Base-by-base conservation (phyloP, 2,888 invertebrate species). In the Brachypterus glaber region DNA sequence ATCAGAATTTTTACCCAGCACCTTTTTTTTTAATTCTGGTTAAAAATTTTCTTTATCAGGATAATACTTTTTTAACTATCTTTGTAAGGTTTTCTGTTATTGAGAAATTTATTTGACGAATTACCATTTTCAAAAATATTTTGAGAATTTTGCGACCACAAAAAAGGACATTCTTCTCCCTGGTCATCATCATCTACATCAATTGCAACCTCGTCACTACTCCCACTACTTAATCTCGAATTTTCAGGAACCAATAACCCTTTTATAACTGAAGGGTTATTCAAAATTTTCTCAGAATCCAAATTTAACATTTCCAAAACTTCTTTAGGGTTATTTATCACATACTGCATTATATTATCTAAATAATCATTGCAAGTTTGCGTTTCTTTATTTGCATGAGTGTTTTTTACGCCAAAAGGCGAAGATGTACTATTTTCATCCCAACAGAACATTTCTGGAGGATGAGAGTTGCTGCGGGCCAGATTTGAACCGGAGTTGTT, bases 401-500 rank as follows among this genome's bases (percentile, higher is more conserved):
- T 34, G 35, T 31, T 29, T 29, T 29, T 25, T 27, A 15, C 30
- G 26, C 35, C 26, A 30, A 8, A 41, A 33, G 5, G 42, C 29
- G 14, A 44, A 64, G 53, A 70, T 64, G 34, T 30, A 3, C 39
- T 16, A 8, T 67, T 35, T 8, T 71, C 72, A 52, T 82, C 82
- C 74, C 85, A 82, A 52, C 79, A 80, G 63, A 87, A 82, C 46
- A 86, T 85, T 54, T 87, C 87, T 1, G 87, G 85, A 0, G 87
- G 87, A 66, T 88, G 87, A 2, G 87, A 88, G 39, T 82, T 82
- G 58, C 84, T 81, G 40, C 87, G 72, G 1, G 83, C 83, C 35
- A 88, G 70, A 44, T 75, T 66, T 43, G 71, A 73, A 47, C 62
- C 62, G 53, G 59, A 48, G 35, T 50, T 44, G 14, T 35, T 39